Conservation (phyloP, 2,113 vertebrate genomes). For the Thamnophis sirtalis region DNA sequence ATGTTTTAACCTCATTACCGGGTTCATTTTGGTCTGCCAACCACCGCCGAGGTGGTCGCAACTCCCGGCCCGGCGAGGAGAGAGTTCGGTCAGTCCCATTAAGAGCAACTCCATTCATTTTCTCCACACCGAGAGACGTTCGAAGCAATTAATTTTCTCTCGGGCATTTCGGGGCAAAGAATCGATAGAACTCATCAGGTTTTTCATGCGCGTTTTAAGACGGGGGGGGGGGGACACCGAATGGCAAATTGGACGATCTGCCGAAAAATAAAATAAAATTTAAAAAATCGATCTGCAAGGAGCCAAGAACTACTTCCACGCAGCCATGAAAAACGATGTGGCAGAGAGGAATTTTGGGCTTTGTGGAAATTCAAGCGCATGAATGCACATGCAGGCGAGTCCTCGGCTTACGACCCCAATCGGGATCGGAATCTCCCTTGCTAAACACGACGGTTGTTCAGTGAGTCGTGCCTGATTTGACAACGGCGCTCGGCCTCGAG, state of each 20-base stretch:
- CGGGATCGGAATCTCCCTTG: no score
- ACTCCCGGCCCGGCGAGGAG: accelerated
- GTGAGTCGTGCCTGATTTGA: no score
- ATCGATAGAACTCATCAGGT: background rate
- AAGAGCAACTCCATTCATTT: background rate
- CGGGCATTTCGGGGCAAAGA: background rate
- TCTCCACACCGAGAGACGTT: background rate
- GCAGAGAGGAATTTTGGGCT: accelerated
- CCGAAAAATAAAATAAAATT: background rate
- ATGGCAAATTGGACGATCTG: no score
- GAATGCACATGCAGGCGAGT: no score
- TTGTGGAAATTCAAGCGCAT: background rate
- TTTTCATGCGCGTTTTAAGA: slow-evolving; percentile 8
- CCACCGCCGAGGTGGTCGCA: background rate
- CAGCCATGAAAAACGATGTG: background rate
- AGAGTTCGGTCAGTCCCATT: accelerated
- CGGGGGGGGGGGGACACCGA: accelerated
- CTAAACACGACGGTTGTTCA: no score
- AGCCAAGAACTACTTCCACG: background rate
- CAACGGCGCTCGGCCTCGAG: no score
- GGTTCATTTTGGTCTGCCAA: background rate
- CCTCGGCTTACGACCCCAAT: no score
- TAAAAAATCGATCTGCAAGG: slow-evolving; percentile 11
- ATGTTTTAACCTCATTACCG: background rate
- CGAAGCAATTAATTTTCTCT: background rate